Percentiles rank a stretch among this genome's conserved stretches.
phyloP scores from a whole-genome alignment of 2,888 invertebrate species.

The Mycogona germanica region DNA sequence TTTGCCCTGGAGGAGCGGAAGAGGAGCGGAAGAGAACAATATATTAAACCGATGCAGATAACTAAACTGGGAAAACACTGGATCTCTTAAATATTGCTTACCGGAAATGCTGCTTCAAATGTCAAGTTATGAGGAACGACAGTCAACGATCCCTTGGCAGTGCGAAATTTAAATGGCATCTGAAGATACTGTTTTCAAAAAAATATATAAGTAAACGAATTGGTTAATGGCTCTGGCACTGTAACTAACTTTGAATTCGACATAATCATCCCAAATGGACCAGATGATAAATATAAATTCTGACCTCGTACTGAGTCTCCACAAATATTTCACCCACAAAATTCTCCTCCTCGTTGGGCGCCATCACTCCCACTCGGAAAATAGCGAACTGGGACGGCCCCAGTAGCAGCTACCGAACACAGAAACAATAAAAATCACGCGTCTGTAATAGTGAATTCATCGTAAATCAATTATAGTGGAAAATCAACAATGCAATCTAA shows the following conservation, averaged over 20 bases:
- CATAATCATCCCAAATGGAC: background rate
- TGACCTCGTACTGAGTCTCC: conserved; percentile 45
- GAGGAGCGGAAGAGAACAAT: background rate
- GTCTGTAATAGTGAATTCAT: too few species aligned
- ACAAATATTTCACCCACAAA: conserved; percentile 56
- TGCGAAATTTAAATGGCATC: conserved; percentile 53
- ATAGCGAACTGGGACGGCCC: conserved; percentile 51
- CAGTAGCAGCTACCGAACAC: conserved; percentile 17
- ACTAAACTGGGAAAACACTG: conserved; percentile 1
- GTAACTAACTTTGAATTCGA: too few species aligned
- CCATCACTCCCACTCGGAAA: conserved; percentile 54
- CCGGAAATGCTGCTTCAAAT: conserved; percentile 69
- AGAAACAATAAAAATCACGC: background rate
- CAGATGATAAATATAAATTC: conserved; percentile 6
- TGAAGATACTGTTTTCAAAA: conserved; percentile 32
- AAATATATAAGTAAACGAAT: conserved; percentile 12
- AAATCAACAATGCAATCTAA: too few species aligned
- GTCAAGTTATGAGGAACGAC: conserved; percentile 52
- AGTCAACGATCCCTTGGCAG: conserved; percentile 59
- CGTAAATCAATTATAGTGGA: too few species aligned
- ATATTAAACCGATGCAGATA: conserved; percentile 5
- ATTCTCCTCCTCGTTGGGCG: conserved; percentile 52
- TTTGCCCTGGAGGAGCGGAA: conserved; percentile 48
- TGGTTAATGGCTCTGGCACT: too few species aligned
- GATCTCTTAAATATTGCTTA: conserved; percentile 37